Evolutionary conservation across 2,113 vertebrate genomes (phyloP), one percentile per base, ranked within the genome.

Genomic region (Formicarius rufipectus): DNA sequence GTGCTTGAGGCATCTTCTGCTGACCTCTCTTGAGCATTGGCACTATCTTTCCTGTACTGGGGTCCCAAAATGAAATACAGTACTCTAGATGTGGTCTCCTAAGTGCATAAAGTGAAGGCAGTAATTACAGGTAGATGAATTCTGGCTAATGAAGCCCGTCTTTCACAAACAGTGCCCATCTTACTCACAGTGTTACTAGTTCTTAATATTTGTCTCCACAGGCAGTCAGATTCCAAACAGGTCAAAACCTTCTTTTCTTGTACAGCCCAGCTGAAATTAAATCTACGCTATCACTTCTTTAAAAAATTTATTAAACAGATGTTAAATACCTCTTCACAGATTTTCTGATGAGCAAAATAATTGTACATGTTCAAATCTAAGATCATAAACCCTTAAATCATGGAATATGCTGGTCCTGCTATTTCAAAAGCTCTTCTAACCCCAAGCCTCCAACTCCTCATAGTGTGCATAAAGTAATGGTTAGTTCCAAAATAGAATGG

Each of bases 391-490:
- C 40, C 15, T 69, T 81, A 62, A 73, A 30, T 19, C 25, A 37
- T 1, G 7, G 49, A 85, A 83, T 5, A 39, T 2, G 2, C 10
- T 71, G 66, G 14, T 71, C 37, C 39, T 78, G 12, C 39, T 67
- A 71, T 47, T 87, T 53, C 28, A 68, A 79, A 72, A 77, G 24
- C 12, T 66, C 24, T 58, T 93, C 33, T 53, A 82, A 74, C 13
- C 9, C 52, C 20, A 75, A 24, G 28, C n/a, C 10, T 64, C 15
- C 55, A 66, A n/a, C 2, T 4, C 24, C 30, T 80, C 47, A 33
- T n/a, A 42, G 11, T 37, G 42, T 7, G 7, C 16, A 66, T 72
- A 35, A 60, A 84, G 40, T 0, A 7, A 42, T 1, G 1, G 2
- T 44, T 44, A 66, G 27, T 21, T 86, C 39, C 24, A 73, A 73